Percentiles rank a stretch among this genome's conserved stretches.
Evolutionary conservation across 1,140 invertebrate genomes (phyloP).

Genomic region (Capitella teleta): DNA sequence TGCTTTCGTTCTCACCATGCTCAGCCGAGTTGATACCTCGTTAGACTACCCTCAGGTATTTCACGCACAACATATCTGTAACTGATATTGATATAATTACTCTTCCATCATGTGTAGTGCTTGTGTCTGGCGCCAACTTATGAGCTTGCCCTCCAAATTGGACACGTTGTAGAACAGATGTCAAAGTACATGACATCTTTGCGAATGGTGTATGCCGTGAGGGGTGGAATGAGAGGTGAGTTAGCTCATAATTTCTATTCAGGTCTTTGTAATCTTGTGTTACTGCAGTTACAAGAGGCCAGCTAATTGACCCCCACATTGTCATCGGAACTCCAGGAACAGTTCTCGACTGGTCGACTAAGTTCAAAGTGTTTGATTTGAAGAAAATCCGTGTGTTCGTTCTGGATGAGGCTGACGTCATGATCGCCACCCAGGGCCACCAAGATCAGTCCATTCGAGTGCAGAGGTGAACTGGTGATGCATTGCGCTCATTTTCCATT

Average conservation of each 20-base stretch:
- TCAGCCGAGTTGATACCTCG: conserved; percentile 75
- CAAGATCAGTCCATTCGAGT: conserved; percentile 93
- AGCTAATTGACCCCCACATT: conserved; percentile 69
- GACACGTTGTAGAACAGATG: conserved; percentile 86
- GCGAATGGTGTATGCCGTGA: conserved; percentile 77
- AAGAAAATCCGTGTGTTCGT: conserved; percentile 86
- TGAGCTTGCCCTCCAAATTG: conserved; percentile 92
- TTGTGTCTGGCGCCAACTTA: conserved; percentile 92
- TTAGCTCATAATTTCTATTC: background rate
- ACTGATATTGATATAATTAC: background rate
- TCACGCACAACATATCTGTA: background rate
- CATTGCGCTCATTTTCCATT: no score
- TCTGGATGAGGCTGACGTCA: conserved; percentile 96
- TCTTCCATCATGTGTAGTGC: conserved; percentile 45
- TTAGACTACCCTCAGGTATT: conserved; percentile 74
- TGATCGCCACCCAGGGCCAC: conserved; percentile 96
- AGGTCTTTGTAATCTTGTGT: background rate
- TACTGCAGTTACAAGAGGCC: conserved; percentile 26
- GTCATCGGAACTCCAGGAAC: conserved; percentile 66
- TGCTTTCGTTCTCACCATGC: conserved; percentile 92
- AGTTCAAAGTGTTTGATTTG: conserved; percentile 77
- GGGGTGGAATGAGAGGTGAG: conserved; percentile 79
- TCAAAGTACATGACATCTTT: conserved; percentile 81
- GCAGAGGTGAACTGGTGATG: conserved; percentile 77
- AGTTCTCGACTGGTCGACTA: conserved; percentile 71